Base-by-base conservation (phyloP, 2,797 vertebrate species). In the Mus minutoides region DNA sequence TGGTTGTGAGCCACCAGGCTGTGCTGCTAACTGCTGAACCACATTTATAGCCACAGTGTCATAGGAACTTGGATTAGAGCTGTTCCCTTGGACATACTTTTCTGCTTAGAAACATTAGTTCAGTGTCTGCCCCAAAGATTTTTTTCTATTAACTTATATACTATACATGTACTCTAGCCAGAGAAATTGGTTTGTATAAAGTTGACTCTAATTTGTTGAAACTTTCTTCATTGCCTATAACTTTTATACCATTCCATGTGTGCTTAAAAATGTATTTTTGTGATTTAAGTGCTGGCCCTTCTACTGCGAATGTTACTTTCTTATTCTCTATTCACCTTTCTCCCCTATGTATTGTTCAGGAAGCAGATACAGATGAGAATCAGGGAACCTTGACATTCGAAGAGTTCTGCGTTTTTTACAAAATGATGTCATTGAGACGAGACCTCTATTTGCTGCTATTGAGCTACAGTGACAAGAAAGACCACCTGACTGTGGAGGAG, bases 351-450 rank as follows among this genome's bases (percentile, higher is more conserved):
- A 7, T 31, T 40, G 95, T 91, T 93, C 98, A 99, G 99, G 99
- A 99, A 97, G 99, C 99, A 5, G 99, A 99, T 98, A 99, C 99
- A 1, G 99, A 99, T 88, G 99, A 99, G 93, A 99, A 99, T 95
- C 99, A 99, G 97, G 99, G 99, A 93, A 99, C 99, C 0, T 96
- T 99, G 94, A 99, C 99, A 0, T 99, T 99, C 78, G 99, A 99
- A 90, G 99, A 99, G 91, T 99, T 99, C 98, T 99, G 99, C 0
- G 99, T 99, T 92, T 99, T 99, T 98, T 99, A 99, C 98, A 99
- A 99, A 98, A 99, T 99, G 99, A 99, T 99, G 99, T 99, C 99
- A 13, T 98, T 99, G 93, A 98, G 99, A 40, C 98, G 99, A 31
- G 99, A 99, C 88, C 99, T 99, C 78, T 99, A 99, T 98, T 98